Conservation (phyloP, 1,140 invertebrate genomes). For the Hylaeus anthracinus region DNA sequence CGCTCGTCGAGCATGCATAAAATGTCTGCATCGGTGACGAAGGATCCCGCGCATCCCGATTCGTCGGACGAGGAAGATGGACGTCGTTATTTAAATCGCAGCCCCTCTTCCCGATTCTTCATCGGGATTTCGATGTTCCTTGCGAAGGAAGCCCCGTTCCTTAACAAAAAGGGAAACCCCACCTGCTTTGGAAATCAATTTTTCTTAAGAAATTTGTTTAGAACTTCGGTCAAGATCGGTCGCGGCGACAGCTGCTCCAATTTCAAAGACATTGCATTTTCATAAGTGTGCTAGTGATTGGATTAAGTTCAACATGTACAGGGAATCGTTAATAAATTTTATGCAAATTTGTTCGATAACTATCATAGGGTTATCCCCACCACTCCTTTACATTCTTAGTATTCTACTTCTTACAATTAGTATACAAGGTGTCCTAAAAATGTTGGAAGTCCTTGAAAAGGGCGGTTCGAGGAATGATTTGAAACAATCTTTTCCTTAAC, state of each 20-base stretch:
- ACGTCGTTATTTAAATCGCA: constrained; percentile 58
- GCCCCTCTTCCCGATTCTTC: background rate
- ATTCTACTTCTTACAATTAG: too few species aligned
- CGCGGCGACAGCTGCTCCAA: background rate
- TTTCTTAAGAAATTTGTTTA: background rate
- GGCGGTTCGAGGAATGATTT: too few species aligned
- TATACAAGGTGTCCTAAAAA: too few species aligned
- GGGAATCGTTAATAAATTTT: too few species aligned
- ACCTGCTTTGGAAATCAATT: background rate
- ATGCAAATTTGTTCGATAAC: too few species aligned
- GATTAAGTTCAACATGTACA: too few species aligned
- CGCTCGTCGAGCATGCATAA: constrained; percentile 59
- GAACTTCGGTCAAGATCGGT: background rate
- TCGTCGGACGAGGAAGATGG: constrained; percentile 7
- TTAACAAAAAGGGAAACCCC: background rate
- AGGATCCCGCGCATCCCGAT: background rate
- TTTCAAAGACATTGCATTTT: background rate
- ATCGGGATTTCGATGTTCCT: background rate
- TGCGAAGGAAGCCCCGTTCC: background rate
- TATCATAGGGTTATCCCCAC: too few species aligned
- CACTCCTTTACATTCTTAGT: too few species aligned
- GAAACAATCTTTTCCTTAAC: too few species aligned
- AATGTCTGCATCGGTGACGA: constrained; percentile 46
- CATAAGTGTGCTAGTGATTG: background rate
- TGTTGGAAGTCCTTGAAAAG: too few species aligned